These are phyloP conservation scores for Notospermus geniculatus DNA, from an alignment of 1,140 invertebrate species.

Conservation along the genomic window DNA sequence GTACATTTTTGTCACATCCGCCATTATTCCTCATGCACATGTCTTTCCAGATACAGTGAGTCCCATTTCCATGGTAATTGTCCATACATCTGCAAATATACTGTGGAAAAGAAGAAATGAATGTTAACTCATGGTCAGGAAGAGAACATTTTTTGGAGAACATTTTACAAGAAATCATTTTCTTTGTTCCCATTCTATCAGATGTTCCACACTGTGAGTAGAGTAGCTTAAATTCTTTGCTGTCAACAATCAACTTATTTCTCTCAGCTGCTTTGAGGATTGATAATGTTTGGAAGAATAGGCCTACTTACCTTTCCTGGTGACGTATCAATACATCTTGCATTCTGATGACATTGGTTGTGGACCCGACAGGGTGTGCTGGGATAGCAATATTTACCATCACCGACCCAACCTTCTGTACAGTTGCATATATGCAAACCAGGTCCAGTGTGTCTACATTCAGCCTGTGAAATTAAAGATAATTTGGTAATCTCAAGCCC, in stretches of 20 bases:
- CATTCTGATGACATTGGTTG: slow-evolving; percentile 12
- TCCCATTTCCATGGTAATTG: slow-evolving; percentile 44
- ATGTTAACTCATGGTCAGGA: no score
- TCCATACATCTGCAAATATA: slow-evolving; percentile 37
- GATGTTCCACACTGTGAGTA: no score
- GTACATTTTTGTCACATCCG: slow-evolving; percentile 42
- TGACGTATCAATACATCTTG: slow-evolving; percentile 1
- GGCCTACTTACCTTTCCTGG: slow-evolving; percentile 10
- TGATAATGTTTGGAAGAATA: no score
- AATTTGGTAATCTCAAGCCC: no score
- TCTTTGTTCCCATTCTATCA: no score
- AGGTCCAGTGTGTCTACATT: background rate
- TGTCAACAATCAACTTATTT: no score
- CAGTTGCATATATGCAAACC: background rate
- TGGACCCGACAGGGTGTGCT: background rate
- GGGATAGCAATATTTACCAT: slow-evolving; percentile 15
- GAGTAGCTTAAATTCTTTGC: no score
- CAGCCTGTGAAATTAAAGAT: background rate
- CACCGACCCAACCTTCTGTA: slow-evolving; percentile 10
- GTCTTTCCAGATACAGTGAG: slow-evolving; percentile 32
- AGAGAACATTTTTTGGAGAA: no score
- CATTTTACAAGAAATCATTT: no score
- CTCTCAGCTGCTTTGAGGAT: no score
- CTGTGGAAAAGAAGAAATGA: slow-evolving; percentile 29
- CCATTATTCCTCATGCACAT: slow-evolving; percentile 41